Evolutionary conservation across 2,797 vertebrate genomes (phyloP).

Genomic region (Poliocrania exsul): DNA sequence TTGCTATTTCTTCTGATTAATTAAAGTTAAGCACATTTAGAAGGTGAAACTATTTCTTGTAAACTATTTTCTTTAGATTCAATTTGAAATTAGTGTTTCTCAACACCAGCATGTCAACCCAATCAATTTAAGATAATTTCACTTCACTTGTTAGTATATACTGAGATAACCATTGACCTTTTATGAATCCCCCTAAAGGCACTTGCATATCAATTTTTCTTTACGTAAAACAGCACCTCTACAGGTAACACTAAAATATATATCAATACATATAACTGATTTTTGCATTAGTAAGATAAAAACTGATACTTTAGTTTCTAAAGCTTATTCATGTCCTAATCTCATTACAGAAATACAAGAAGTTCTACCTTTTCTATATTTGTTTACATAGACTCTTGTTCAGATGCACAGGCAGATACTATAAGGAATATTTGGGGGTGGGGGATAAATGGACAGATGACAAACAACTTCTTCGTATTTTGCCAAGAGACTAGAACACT

Average conservation of each 20-base stretch:
- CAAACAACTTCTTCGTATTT: not conserved
- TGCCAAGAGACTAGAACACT: not conserved
- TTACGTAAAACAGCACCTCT: not conserved
- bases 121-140: not conserved
- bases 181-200: not conserved
- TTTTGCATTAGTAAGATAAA: not conserved
- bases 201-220: not conserved
- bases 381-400: not conserved
- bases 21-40: not conserved
- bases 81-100: not conserved
- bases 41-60: not conserved
- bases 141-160: not conserved
- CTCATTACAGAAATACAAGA: not conserved
- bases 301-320: not conserved
- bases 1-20: not conserved
- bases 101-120: not conserved
- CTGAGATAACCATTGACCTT: not conserved
- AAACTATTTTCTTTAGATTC: not conserved
- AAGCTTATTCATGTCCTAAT: not conserved
- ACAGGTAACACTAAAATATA: not conserved
- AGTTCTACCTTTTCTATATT: not conserved
- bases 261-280: not conserved
- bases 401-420: not conserved
- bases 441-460: not conserved
- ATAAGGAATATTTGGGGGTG: not conserved